A percentile compares a stretch with the other conserved stretches of the same genome.
phyloP scores from a whole-genome alignment of 2,113 vertebrate genomes.

The Leptosomus discolor region DNA sequence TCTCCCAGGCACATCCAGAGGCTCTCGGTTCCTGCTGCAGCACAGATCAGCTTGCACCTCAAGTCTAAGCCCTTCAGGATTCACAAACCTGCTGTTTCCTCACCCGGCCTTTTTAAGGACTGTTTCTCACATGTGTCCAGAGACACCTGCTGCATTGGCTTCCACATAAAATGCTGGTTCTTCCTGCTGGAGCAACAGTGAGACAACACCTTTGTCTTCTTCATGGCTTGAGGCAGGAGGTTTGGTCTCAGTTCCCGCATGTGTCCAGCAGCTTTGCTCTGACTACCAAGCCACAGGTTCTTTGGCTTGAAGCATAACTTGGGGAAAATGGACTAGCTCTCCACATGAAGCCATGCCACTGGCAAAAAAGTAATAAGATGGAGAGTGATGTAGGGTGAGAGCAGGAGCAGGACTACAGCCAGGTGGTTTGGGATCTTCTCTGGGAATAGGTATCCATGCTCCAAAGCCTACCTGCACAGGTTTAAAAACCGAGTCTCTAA shows the following conservation, averaged over 20 bases:
- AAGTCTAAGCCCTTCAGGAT: neutral
- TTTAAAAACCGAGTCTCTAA: neutral
- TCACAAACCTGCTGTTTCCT: neutral
- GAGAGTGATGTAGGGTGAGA: neutral
- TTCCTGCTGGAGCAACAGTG: neutral
- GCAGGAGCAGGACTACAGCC: neutral
- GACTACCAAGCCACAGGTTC: neutral
- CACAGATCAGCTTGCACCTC: neutral
- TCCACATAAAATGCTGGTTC: neutral
- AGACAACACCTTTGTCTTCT: neutral
- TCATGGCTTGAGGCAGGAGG: neutral
- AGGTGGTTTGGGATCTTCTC: neutral
- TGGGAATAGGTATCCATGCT: neutral
- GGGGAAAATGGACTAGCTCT: neutral
- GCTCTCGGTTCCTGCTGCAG: neutral
- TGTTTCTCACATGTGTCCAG: neutral
- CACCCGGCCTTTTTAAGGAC: neutral
- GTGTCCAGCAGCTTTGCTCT: neutral
- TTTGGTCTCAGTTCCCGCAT: neutral
- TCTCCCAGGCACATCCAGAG: neutral
- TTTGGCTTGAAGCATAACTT: neutral
- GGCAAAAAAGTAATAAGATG: neutral
- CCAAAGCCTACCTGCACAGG: neutral
- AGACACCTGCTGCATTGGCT: neutral
- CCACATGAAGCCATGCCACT: neutral